phyloP scores from a whole-genome alignment of 2,888 invertebrate species.

The Rhopalosiphum nymphaeae region DNA sequence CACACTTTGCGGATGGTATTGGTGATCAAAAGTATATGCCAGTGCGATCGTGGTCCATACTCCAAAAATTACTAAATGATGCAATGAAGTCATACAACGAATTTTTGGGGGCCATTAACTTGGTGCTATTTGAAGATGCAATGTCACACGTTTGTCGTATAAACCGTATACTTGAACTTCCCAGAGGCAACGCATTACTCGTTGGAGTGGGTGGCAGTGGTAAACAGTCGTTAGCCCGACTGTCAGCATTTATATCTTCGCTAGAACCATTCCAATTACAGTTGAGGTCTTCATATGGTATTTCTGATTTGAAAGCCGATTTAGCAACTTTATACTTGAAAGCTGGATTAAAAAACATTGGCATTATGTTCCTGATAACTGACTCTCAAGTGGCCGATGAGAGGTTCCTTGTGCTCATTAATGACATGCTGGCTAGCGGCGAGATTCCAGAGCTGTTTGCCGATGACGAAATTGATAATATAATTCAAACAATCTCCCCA shows the following conservation, averaged over 20 bases:
- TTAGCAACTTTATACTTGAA: slow-evolving; percentile 84
- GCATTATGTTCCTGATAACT: slow-evolving; percentile 91
- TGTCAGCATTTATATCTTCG: slow-evolving; percentile 90
- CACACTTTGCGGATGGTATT: slow-evolving; percentile 92
- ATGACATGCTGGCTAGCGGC: slow-evolving; percentile 93
- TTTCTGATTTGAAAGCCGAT: slow-evolving; percentile 81
- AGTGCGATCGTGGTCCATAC: slow-evolving; percentile 78
- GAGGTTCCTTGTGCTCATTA: slow-evolving; percentile 89
- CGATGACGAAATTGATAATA: slow-evolving; percentile 91
- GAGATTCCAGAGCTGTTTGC: slow-evolving; percentile 91
- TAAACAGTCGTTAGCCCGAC: slow-evolving; percentile 89
- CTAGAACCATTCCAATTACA: slow-evolving; percentile 95
- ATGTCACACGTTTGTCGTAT: slow-evolving; percentile 94
- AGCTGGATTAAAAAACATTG: slow-evolving; percentile 87
- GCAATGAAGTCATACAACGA: slow-evolving; percentile 90
- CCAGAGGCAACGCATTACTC: slow-evolving; percentile 90
- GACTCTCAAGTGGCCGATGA: slow-evolving; percentile 95
- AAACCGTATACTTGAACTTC: slow-evolving; percentile 91
- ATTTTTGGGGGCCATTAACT: slow-evolving; percentile 88
- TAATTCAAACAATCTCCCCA: slow-evolving; percentile 81
- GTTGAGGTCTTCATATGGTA: slow-evolving; percentile 88
- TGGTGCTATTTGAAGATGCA: slow-evolving; percentile 95
- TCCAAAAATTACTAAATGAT: slow-evolving; percentile 82
- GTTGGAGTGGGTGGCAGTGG: slow-evolving; percentile 97
- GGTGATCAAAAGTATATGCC: slow-evolving; percentile 93